Evolutionary conservation across 2,888 invertebrate species (phyloP), one percentile per base, ranked within the genome.

Genomic region (Polyommatus icarus): DNA sequence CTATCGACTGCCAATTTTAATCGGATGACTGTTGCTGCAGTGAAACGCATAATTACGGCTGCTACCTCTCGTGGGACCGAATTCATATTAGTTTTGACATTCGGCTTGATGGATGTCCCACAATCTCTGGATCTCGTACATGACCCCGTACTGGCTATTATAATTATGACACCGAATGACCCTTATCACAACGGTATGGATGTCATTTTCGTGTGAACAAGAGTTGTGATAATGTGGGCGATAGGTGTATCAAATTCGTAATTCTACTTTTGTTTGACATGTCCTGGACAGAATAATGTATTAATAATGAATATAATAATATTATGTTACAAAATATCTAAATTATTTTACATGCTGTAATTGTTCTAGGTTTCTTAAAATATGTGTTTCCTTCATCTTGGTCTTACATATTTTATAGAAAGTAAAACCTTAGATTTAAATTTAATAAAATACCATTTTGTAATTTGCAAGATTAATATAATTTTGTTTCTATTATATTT

Each of bases 1-100:
- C 91, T 86, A 91, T 91, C 85, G 87, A 83, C 90, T 90, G 93
- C 93, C 93, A 93, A 92, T 93, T 92, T 93, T 92, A 93, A 93
- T 93, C 91, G 90, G 89, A 91, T 90, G 92, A 91, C 88, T 87
- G 83, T 85, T 88, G 86, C 87, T 92, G 91, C 90, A 92, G 89
- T 87, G 86, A 88, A 91, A 91, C 89, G 90, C 90, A 91, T 92
- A 92, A 93, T 94, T 92, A 92, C 85, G 81, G 82, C 81, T 90
- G 87, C 85, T 85, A 86, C 87, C 86, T 93, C 93, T 92, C 94
- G 90, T 91, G 93, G 92, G 93, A 92, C 90, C 83, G 82, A 83
- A 86, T 88, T 89, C 89, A 91, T 93, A 94, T 94, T 94, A 92
- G 93, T 92, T 94, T 93, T 94, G 94, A 94, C 94, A 91, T 91